Evolutionary conservation across 1,140 invertebrate species (phyloP), one percentile per base, ranked within the genome.

Genomic region (Bombus confusus): DNA sequence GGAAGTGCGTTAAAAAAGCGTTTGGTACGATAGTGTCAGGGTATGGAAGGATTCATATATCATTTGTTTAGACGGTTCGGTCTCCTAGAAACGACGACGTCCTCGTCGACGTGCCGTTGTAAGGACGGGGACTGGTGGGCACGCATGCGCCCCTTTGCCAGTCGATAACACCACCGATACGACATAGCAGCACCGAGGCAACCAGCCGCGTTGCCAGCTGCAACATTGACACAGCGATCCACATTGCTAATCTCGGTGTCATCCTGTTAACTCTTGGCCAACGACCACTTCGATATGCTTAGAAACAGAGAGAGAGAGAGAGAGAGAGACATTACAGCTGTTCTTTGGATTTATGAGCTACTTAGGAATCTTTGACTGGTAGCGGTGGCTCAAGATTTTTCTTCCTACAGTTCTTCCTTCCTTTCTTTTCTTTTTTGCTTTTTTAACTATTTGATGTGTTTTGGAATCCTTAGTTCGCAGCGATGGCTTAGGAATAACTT

Each of bases 91-190:
- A 85, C 83, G 71, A 84, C 75, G 34, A 64, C 72, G 72, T 64
- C 41, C 57, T 41, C 71, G 69, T 37, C 31, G 80, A 62, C 52
- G 82, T 84, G 43, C 83, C 47, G 78, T 41, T 85, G 57, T 31
- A 74, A 85, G 83, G 82, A 79, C 31, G 66, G 64, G 79, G 76
- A 31, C n/a, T 83, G 85, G 66, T 73, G 43, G n/a, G 62, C 10
- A 83, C 88, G 88, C 88, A 89, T 78, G 88, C 88, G 88, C 87
- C 39, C 41, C 66, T 80, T 72, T n/a, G n/a, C 76, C 47, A 89
- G 88, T 89, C 88, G 88, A 89, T 89, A 89, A 88, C 88, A 89
- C 83, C 83, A 79, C 88, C 83, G 88, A 88, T 75, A 64, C 78
- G 73, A 37, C 78, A 64, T 47, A 76, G n/a, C 39, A 73, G 69